Base-by-base conservation (phyloP, 2,113 vertebrate genomes). In the Echinops telfairi region DNA sequence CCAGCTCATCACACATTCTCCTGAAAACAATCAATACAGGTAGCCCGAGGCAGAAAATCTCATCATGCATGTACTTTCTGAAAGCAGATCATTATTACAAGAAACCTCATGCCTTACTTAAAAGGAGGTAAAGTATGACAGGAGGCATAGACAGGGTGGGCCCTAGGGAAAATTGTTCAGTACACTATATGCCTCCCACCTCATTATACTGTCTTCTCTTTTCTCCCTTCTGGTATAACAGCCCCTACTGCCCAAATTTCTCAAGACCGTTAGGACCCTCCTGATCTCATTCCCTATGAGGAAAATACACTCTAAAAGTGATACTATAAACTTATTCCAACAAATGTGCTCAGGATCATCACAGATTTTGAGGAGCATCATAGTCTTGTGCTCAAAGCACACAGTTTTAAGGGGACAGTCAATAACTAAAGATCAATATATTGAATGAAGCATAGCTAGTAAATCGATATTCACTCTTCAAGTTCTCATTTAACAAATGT, bases 11-110 rank as follows among this genome's bases (percentile, higher is more conserved):
- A 88, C 31, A 86, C 19, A 47, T 93, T 94, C 93, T 95, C 78
- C 40, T 25, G 7, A 94, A 95, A 97, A 85, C 68, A 93, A 95
- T 97, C 95, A 93, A 95, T 64, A 83, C 36, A 81, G 57, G 60
- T 88, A 90, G 93, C 90, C 90, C 0, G 11, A 92, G 92, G 94
- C 75, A 73, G 88, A 83, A 66, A 91, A 95, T 90, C 92, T 95
- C 88, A 95, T 88, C 86, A 90, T 62, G 71, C 70, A 81, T 88
- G 57, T 75, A 86, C 10, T 86, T 93, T 93, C 47, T 90, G 83
- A 95, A 95, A 95, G 81, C 66, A 93, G 85, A 95, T 83, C 83
- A 92, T 94, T 93, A 95, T 94, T 95, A 95, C 60, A 66, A 90
- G 84, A 94, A 80, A 86, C 27, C 4, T 90, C 90, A 79, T 64